Conservation (phyloP, 2,797 vertebrate species). For the Anabas testudineus region DNA sequence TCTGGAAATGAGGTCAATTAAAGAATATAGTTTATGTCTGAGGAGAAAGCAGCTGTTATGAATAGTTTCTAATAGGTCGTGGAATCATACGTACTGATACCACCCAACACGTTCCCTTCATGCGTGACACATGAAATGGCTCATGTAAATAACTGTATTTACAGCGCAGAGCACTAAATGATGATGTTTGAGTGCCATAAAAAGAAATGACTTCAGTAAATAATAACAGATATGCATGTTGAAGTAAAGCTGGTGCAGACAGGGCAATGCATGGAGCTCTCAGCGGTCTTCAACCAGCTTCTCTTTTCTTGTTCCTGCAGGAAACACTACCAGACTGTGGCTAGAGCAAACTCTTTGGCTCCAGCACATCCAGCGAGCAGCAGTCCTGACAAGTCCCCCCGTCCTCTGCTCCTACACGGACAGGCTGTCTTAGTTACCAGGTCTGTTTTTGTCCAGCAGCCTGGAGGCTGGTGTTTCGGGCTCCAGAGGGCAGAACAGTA, state of each 20-base stretch:
- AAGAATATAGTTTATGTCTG: conserved; percentile 16
- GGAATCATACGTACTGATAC: conserved; percentile 10
- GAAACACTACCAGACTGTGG: conserved; percentile 14
- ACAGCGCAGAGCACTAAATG: conserved; percentile 11
- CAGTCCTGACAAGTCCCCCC: background rate
- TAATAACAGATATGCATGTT: conserved; percentile 33
- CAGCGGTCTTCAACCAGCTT: conserved; percentile 1
- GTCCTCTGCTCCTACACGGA: background rate
- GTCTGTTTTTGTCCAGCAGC: conserved; percentile 10
- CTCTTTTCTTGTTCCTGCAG: background rate
- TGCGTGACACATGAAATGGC: conserved; percentile 6
- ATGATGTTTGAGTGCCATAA: conserved; percentile 29
- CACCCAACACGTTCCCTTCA: background rate
- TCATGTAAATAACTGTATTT: conserved; percentile 13
- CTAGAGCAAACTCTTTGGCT: conserved; percentile 1
- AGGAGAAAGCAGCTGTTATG: conserved; percentile 19
- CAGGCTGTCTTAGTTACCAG: conserved; percentile 3
- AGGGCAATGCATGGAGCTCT: conserved; percentile 14
- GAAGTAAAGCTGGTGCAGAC: conserved; percentile 56
- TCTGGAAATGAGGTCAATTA: conserved; percentile 23
- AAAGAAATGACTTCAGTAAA: conserved; percentile 18
- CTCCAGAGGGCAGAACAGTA: background rate
- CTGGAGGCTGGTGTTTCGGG: conserved; percentile 20
- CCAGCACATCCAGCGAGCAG: conserved; percentile 2
- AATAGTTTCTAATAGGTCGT: conserved; percentile 9